phyloP scores from a whole-genome alignment of 2,797 vertebrate genomes.

The Gambelia wislizenii region DNA sequence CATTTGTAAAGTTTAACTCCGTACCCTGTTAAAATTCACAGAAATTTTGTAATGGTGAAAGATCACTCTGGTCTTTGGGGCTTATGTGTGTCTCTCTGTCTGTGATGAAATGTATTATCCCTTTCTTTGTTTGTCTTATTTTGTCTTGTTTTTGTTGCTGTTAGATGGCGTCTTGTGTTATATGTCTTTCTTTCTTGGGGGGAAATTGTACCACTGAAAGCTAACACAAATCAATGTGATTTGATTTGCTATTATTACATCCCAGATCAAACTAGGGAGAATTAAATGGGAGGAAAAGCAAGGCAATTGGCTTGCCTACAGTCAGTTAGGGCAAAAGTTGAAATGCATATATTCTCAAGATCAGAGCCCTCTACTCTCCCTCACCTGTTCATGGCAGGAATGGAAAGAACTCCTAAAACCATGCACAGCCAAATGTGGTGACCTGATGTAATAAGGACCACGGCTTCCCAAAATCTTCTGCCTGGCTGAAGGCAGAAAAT shows the following conservation, averaged over 20 bases:
- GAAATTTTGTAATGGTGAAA: not conserved
- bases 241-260: not conserved
- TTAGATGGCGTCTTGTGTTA: not conserved
- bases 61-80: not conserved
- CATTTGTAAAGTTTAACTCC: not conserved
- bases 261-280: not conserved
- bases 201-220: not conserved
- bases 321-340: not conserved
- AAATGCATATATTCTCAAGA: not conserved
- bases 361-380: not conserved
- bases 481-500: constrained; percentile 16
- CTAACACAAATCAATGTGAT: not conserved
- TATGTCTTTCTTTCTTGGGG: not conserved
- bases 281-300: not conserved
- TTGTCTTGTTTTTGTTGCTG: too few species aligned
- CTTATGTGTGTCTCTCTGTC: not conserved
- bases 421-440: constrained; percentile 19
- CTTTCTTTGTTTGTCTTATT: not conserved
- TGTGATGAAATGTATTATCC: not conserved
- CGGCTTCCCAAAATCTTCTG: constrained; percentile 39
- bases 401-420: not conserved
- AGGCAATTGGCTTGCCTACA: not conserved
- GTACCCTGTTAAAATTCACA: not conserved
- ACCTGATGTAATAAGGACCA: constrained; percentile 45
- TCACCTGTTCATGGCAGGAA: not conserved